Evolutionary conservation across 2,113 vertebrate genomes (phyloP).

Genomic region (Forbesichthys agassizii): DNA sequence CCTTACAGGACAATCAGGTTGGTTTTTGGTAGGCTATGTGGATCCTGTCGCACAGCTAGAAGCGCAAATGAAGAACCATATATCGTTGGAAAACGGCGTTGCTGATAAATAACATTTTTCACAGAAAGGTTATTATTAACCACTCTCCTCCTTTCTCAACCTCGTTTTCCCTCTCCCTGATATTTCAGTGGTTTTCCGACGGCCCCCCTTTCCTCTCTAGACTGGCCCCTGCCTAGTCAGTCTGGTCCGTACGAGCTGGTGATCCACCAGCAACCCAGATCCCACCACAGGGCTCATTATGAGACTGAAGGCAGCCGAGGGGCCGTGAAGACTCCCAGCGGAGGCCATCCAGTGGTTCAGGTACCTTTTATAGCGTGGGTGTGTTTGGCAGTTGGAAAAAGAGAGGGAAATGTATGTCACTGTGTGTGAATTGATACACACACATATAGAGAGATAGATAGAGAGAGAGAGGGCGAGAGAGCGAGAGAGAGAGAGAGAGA

Average conservation of each 20-base stretch:
- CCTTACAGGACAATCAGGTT: conserved; percentile 78
- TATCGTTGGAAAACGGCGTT: neutral
- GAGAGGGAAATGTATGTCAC: neutral
- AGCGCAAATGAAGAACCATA: neutral
- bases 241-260: conserved; percentile 83
- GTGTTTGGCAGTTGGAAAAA: neutral
- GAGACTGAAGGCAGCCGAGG: conserved; percentile 97
- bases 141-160: neutral
- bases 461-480: too few species aligned
- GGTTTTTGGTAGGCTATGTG: conserved; percentile 11
- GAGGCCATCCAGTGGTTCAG: conserved; percentile 93
- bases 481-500: neutral
- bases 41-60: neutral
- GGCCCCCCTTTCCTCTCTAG: conserved; percentile 83
- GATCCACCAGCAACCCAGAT: conserved; percentile 90
- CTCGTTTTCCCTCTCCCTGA: neutral
- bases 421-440: neutral
- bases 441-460: neutral
- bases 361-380: conserved; percentile 64
- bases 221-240: conserved; percentile 85
- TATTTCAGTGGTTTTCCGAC: conserved; percentile 75
- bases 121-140: neutral
- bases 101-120: neutral
- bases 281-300: conserved; percentile 95
- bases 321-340: conserved; percentile 87